A percentile compares a stretch with the other conserved stretches of the same genome.
phyloP scores from a whole-genome alignment of 2,113 vertebrate genomes.

The Lophius piscatorius region DNA sequence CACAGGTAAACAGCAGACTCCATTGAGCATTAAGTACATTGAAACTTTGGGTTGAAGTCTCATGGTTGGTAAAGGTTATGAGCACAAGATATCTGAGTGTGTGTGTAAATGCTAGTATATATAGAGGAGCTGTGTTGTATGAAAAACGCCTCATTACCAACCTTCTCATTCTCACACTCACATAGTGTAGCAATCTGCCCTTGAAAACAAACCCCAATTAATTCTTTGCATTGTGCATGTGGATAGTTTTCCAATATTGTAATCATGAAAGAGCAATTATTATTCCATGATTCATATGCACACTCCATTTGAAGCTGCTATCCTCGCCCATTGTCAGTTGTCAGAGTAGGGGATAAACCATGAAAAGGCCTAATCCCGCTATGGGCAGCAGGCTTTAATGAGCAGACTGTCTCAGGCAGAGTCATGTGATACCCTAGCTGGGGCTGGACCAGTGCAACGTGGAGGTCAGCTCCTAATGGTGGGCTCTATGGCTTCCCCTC shows the following conservation, averaged over 20 bases:
- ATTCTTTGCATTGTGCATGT: slow-evolving; percentile 71
- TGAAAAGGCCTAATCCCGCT: slow-evolving; percentile 78
- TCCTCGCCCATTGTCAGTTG: slow-evolving; percentile 73
- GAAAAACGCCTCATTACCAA: slow-evolving; percentile 66
- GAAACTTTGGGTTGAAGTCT: slow-evolving; percentile 71
- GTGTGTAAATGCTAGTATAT: slow-evolving; percentile 23
- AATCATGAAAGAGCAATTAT: slow-evolving; percentile 80
- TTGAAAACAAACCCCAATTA: slow-evolving; percentile 78
- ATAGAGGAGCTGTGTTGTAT: slow-evolving; percentile 43
- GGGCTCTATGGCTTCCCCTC: slow-evolving; percentile 73
- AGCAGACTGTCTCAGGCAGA: slow-evolving; percentile 73
- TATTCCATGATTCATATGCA: slow-evolving; percentile 76
- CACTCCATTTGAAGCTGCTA: slow-evolving; percentile 74
- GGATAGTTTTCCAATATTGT: slow-evolving; percentile 75
- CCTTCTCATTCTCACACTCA: slow-evolving; percentile 49
- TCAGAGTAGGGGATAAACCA: slow-evolving; percentile 75
- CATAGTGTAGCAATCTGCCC: slow-evolving; percentile 69
- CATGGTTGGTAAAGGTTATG: slow-evolving; percentile 58
- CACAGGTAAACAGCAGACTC: slow-evolving; percentile 64
- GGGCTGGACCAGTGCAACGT: slow-evolving; percentile 62
- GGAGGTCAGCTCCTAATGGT: slow-evolving; percentile 79
- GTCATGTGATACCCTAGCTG: slow-evolving; percentile 73
- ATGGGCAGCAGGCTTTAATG: slow-evolving; percentile 77
- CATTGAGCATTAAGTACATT: slow-evolving; percentile 67
- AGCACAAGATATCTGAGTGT: slow-evolving; percentile 19